These are phyloP conservation scores for Struthio camelus DNA, from an alignment of 2,113 vertebrate genomes.

Conservation along the genomic window DNA sequence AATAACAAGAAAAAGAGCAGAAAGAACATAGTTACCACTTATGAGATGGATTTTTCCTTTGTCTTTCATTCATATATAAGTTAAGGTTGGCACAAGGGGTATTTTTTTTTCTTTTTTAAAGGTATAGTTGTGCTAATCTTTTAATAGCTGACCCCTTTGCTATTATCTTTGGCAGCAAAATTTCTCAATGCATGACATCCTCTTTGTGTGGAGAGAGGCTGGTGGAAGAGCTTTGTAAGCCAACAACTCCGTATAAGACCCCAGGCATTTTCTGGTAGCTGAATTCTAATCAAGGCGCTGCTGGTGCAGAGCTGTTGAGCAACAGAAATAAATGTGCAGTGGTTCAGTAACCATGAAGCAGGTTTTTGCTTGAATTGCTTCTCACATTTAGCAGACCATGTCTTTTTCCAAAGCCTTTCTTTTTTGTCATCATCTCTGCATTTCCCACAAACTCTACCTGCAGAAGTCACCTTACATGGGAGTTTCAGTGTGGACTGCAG, in stretches of 20 bases:
- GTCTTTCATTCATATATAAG: neutral
- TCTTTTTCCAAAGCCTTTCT: neutral
- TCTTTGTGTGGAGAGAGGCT: neutral
- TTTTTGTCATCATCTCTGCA: neutral
- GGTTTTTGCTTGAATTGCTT: neutral
- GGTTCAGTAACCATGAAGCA: neutral
- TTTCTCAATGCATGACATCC: too few relatives aligned
- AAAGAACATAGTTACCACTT: neutral
- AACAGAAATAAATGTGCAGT: fast-evolving
- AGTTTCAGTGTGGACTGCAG: neutral
- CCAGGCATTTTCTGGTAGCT: neutral
- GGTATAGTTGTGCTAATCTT: neutral
- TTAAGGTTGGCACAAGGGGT: neutral
- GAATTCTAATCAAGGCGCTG: neutral
- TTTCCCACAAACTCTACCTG: neutral
- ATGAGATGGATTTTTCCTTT: neutral
- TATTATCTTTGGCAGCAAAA: neutral
- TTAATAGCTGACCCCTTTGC: neutral
- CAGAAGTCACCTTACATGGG: neutral
- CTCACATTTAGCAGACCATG: neutral
- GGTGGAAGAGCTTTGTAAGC: neutral
- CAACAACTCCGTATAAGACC: fast-evolving
- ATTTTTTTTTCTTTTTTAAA: neutral
- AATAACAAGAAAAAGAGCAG: neutral
- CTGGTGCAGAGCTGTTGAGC: neutral